Percentiles rank a stretch among this genome's conserved stretches.
These are phyloP conservation scores for Ectemnius lituratus DNA, from an alignment of 2,888 invertebrate species.

Conservation along the genomic window DNA sequence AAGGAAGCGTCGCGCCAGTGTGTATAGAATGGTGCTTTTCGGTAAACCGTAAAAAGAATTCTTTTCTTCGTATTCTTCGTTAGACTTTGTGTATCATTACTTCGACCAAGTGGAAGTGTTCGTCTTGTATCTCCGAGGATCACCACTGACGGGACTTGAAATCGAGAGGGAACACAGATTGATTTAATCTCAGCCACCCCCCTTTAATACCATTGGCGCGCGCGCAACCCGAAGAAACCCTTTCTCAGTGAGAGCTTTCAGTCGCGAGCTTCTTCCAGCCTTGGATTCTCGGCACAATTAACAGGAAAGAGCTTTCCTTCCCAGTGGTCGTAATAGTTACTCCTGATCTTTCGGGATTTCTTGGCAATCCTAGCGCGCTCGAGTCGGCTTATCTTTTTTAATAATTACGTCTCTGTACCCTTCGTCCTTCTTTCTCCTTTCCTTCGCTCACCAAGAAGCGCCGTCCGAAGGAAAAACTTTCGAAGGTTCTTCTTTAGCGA, in stretches of 20 bases:
- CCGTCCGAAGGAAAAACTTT: too few relatives aligned
- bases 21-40: too few relatives aligned
- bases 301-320: slow-evolving; percentile 1
- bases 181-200: slow-evolving; percentile 14
- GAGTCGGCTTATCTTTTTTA: neutral
- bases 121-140: too few relatives aligned
- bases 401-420: neutral
- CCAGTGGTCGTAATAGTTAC: neutral
- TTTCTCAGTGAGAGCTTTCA: slow-evolving; percentile 5
- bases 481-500: too few relatives aligned
- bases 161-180: slow-evolving; percentile 2
- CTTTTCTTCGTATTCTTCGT: too few relatives aligned
- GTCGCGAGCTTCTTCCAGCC: neutral
- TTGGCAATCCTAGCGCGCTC: neutral
- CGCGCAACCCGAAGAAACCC: slow-evolving; percentile 1
- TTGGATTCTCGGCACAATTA: slow-evolving; percentile 23
- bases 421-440: neutral
- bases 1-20: too few relatives aligned
- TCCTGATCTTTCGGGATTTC: slow-evolving; percentile 12
- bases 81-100: neutral
- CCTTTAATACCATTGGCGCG: slow-evolving; percentile 11
- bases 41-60: too few relatives aligned
- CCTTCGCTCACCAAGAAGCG: too few relatives aligned
- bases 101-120: neutral
- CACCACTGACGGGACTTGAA: neutral